Evolutionary conservation across 2,888 invertebrate genomes (phyloP).

Genomic region (Hymenopus coronatus): DNA sequence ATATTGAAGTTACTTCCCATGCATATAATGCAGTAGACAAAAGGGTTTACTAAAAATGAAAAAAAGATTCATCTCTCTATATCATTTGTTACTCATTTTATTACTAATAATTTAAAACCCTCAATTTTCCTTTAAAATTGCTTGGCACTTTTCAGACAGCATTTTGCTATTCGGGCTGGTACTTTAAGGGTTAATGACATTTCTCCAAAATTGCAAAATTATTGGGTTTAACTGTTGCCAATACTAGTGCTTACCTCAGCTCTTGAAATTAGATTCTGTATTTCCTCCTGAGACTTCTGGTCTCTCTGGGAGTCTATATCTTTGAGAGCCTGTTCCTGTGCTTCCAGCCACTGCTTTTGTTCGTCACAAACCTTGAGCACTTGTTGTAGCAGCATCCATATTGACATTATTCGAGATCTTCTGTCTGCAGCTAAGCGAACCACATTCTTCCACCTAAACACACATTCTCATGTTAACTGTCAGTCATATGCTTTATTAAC

Average conservation of each 20-base stretch:
- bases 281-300: conserved; percentile 12
- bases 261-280: conserved; percentile 17
- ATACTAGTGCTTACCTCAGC: conserved; percentile 27
- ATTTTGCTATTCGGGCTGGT: no score
- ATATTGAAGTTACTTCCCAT: no score
- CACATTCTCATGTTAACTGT: neutral
- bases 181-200: neutral
- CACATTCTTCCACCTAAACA: conserved; percentile 67
- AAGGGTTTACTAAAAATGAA: no score
- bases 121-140: no score
- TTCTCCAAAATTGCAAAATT: no score
- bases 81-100: no score
- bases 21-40: no score
- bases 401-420: conserved; percentile 62
- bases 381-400: conserved; percentile 61
- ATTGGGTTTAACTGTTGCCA: neutral
- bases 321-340: conserved; percentile 61
- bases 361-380: conserved; percentile 55
- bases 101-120: no score
- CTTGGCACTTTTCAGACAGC: no score
- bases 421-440: conserved; percentile 70
- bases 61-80: no score
- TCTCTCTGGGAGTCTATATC: conserved; percentile 47
- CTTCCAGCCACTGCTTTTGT: conserved; percentile 60
- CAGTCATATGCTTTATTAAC: no score